Evolutionary conservation across 2,888 invertebrate genomes (phyloP).

Genomic region (Ametastegia equiseti): DNA sequence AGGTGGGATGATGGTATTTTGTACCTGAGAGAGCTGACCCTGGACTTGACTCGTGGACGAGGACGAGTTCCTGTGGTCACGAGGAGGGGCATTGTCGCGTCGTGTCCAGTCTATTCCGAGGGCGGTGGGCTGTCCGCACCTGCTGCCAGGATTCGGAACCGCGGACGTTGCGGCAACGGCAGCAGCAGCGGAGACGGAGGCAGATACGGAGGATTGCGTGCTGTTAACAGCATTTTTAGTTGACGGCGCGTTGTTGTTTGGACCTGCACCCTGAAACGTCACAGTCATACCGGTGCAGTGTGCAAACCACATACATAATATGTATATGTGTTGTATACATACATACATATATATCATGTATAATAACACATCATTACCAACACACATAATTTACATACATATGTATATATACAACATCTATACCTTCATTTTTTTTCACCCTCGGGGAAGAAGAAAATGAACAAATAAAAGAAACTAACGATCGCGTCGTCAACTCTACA

Average conservation of each 20-base stretch:
- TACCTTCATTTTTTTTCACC: too few relatives aligned
- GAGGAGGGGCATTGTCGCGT: slow-evolving; percentile 67
- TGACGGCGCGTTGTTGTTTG: slow-evolving; percentile 66
- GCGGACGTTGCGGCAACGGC: too few relatives aligned
- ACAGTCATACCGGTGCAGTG: slow-evolving; percentile 14
- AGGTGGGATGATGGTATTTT: background rate
- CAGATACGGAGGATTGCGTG: too few relatives aligned
- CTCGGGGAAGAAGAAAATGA: too few relatives aligned
- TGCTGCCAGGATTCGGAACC: slow-evolving; percentile 66
- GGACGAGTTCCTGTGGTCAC: slow-evolving; percentile 67
- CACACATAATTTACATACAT: too few relatives aligned
- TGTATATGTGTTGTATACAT: background rate
- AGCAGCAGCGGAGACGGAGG: too few relatives aligned
- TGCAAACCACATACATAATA: background rate
- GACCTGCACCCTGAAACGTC: slow-evolving; percentile 65
- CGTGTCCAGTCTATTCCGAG: slow-evolving; percentile 70
- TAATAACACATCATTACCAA: background rate
- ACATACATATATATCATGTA: background rate
- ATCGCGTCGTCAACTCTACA: too few relatives aligned
- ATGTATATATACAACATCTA: background rate
- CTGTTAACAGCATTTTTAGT: slow-evolving; percentile 67
- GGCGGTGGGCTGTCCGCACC: slow-evolving; percentile 69
- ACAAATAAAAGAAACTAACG: too few relatives aligned
- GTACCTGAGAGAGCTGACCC: slow-evolving; percentile 68
- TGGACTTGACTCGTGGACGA: slow-evolving; percentile 61